Percentiles rank a stretch among this genome's conserved stretches.
phyloP scores from a whole-genome alignment of 2,113 vertebrate genomes.

The Tympanuchus pallidicinctus region DNA sequence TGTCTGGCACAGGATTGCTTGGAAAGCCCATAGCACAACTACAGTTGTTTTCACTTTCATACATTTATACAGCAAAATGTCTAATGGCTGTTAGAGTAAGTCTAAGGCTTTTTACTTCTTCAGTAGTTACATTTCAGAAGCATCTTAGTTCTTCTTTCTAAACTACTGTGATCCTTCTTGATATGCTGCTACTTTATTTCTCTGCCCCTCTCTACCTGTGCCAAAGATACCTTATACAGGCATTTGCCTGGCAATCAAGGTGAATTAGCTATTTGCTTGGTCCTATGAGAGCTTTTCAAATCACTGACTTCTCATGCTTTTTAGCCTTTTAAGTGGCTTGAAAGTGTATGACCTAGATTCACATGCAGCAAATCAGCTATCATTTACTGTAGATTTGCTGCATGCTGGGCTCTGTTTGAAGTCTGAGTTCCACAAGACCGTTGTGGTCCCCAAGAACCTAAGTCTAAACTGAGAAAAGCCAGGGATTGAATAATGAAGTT shows the following conservation, averaged over 20 bases:
- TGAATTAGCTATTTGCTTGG: neutral
- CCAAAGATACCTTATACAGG: neutral
- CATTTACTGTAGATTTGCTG: neutral
- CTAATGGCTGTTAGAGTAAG: neutral
- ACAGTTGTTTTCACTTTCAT: neutral
- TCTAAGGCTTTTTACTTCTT: neutral
- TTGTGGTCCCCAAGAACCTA: neutral
- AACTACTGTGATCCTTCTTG: neutral
- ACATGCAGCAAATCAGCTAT: fast-evolving
- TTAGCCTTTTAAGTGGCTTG: neutral
- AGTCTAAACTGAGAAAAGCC: neutral
- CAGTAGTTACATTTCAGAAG: neutral
- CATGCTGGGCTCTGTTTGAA: neutral
- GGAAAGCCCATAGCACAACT: neutral
- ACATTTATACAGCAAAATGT: neutral
- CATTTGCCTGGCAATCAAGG: neutral
- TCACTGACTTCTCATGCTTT: neutral
- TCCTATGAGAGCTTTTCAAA: neutral
- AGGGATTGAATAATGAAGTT: neutral
- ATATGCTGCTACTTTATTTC: neutral
- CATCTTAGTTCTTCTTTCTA: neutral
- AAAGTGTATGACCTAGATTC: neutral
- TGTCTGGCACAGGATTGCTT: neutral
- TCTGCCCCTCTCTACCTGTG: neutral
- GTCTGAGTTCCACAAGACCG: neutral